phyloP scores from a whole-genome alignment of 1,140 invertebrate genomes.

The Drosophila rhopaloa region DNA sequence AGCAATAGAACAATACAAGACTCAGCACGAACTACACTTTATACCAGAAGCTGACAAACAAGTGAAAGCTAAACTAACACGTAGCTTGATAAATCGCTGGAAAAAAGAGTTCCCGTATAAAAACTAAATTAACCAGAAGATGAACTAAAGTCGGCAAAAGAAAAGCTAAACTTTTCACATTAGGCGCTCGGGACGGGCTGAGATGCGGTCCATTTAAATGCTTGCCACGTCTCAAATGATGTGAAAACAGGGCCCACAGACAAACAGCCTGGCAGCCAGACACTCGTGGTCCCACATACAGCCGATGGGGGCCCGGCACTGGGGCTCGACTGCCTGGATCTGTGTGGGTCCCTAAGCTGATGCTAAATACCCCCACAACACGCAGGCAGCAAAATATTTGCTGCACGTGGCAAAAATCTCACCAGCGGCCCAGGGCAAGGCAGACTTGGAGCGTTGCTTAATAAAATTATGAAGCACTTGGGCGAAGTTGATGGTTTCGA shows the following conservation, averaged over 20 bases:
- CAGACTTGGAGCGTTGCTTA: conserved; percentile 42
- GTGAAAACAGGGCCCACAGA: conserved; percentile 62
- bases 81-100: conserved; percentile 32
- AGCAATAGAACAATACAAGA: conserved; percentile 1
- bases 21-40: no score
- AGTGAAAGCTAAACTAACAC: conserved; percentile 43
- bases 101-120: conserved; percentile 25
- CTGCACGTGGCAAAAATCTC: conserved; percentile 67
- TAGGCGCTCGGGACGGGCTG: conserved; percentile 11
- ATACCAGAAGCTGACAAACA: background rate
- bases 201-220: conserved; percentile 59
- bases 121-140: conserved; percentile 63
- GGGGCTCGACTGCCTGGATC: background rate
- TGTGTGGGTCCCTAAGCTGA: conserved; percentile 10
- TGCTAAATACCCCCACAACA: conserved; percentile 41
- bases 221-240: conserved; percentile 64
- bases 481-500: conserved; percentile 50
- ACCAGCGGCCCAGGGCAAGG: conserved; percentile 13
- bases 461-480: conserved; percentile 67
- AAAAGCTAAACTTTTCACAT: conserved; percentile 33
- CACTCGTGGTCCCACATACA: conserved; percentile 5
- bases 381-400: conserved; percentile 38
- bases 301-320: background rate
- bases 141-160: conserved; percentile 38
- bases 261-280: conserved; percentile 16